phyloP scores from a whole-genome alignment of 2,888 invertebrate genomes.

The Flabesymbios commensalis region DNA sequence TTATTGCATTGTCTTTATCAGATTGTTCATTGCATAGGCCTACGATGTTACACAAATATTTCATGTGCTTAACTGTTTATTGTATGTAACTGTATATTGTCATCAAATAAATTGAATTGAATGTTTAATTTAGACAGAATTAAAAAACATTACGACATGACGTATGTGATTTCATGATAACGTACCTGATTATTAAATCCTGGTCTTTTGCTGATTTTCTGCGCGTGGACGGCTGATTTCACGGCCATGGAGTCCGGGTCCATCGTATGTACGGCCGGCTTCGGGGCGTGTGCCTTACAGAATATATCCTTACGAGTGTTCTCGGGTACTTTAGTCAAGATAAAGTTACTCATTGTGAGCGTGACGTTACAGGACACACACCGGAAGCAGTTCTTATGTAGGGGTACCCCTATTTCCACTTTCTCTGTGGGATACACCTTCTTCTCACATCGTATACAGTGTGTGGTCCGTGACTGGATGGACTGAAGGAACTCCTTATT shows the following conservation, averaged over 20 bases:
- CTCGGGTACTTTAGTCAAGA: constrained; percentile 12
- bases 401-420: constrained; percentile 22
- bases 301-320: constrained; percentile 10
- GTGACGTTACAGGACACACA: constrained; percentile 20
- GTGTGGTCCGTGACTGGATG: no score
- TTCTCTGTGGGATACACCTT: constrained; percentile 25
- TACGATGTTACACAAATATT: no score
- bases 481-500: no score
- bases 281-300: constrained; percentile 29
- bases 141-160: no score
- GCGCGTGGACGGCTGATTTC: constrained; percentile 19
- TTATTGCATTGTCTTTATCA: no score
- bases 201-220: constrained; percentile 20
- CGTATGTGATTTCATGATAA: neutral
- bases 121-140: no score
- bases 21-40: no score
- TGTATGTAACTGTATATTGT: no score
- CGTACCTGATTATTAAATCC: constrained; percentile 22
- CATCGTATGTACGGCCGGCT: constrained; percentile 10
- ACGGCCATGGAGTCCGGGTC: constrained; percentile 23
- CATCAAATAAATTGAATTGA: no score
- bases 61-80: no score
- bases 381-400: constrained; percentile 31
- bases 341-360: constrained; percentile 18
- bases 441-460: constrained; percentile 19